phyloP scores from a whole-genome alignment of 2,797 vertebrate species.

The Clarias platycephalus region DNA sequence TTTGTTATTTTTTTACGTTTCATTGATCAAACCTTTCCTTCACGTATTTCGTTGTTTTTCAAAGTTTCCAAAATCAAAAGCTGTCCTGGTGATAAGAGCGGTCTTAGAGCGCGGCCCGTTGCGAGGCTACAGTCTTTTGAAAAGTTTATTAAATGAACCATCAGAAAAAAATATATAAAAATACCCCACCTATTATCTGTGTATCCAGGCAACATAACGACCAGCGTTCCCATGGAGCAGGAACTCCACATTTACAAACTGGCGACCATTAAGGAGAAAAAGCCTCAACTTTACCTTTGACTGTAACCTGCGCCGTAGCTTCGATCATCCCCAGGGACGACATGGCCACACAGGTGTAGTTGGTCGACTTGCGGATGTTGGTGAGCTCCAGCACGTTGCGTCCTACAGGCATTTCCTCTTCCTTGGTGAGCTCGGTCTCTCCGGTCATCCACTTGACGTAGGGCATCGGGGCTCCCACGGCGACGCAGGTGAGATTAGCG shows the following conservation, averaged over 20 bases:
- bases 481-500: conserved; percentile 94
- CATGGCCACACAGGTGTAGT: conserved; percentile 96
- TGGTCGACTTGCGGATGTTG: conserved; percentile 87
- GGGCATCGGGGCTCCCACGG: conserved; percentile 95
- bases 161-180: not conserved
- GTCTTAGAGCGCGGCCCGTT: not conserved
- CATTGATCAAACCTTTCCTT: not conserved
- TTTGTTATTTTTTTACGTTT: not conserved
- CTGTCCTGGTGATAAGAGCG: too few relatives aligned
- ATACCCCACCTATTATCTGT: not conserved
- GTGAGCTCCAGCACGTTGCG: conserved; percentile 92
- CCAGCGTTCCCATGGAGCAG: not conserved
- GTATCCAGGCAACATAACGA: conserved; percentile 22
- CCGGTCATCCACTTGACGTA: conserved; percentile 93
- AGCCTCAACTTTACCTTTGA: conserved; percentile 83
- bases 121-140: not conserved
- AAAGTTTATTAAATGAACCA: not conserved
- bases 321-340: conserved; percentile 94
- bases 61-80: not conserved
- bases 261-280: not conserved
- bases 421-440: conserved; percentile 86
- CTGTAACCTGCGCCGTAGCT: conserved; percentile 89
- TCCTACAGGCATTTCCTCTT: conserved; percentile 91
- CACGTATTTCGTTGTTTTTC: not conserved
- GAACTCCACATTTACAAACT: not conserved